These are phyloP conservation scores for Barypeithes pellucidus DNA, from an alignment of 2,888 invertebrate species.

Conservation along the genomic window DNA sequence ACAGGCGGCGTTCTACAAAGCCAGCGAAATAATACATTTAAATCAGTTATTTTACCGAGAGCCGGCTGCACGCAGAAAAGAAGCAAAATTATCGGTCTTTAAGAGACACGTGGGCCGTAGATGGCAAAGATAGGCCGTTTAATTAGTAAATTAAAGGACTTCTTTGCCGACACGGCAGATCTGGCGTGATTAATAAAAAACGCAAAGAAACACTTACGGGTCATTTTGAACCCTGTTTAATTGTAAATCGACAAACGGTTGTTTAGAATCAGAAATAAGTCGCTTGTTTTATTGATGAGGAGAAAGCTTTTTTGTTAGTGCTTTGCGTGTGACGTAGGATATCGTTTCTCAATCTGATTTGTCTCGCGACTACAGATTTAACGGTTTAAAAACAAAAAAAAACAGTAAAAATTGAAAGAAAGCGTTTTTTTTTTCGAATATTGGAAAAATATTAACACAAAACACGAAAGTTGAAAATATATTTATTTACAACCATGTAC, in stretches of 20 bases:
- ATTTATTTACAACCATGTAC: no score
- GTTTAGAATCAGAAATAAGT: no score
- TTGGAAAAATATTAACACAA: no score
- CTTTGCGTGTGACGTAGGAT: no score
- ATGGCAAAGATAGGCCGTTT: conserved; percentile 34
- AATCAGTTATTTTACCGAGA: conserved; percentile 31
- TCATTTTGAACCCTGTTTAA: not conserved
- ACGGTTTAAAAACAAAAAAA: no score
- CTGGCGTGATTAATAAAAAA: conserved; percentile 19
- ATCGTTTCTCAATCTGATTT: no score
- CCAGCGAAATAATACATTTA: conserved; percentile 25
- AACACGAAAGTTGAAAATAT: no score
- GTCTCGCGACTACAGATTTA: no score
- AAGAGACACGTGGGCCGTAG: conserved; percentile 34
- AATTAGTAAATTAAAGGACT: conserved; percentile 36
- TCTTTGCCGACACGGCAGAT: conserved; percentile 26
- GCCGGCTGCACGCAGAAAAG: conserved; percentile 22
- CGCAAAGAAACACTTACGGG: conserved; percentile 11
- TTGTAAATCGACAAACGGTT: not conserved
- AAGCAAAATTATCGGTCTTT: conserved; percentile 28
- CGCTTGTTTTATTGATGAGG: no score
- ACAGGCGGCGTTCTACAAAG: conserved; percentile 22
- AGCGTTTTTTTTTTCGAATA: no score
- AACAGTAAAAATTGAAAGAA: no score
- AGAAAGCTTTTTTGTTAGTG: no score